Evolutionary conservation across 2,888 invertebrate genomes (phyloP).

Genomic region (Parasteatoda lunata): DNA sequence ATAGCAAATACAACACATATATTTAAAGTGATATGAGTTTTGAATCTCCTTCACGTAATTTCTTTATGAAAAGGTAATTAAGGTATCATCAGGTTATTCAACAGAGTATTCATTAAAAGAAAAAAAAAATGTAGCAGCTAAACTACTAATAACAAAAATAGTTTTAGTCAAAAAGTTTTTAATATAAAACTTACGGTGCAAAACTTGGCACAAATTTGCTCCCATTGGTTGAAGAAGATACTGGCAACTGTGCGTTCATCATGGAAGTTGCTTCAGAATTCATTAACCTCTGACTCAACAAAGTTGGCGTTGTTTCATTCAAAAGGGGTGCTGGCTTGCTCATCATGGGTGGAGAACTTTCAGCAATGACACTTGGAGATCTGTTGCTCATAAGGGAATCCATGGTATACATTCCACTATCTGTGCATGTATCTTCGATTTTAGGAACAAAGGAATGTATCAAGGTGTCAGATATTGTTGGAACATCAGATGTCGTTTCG

Average conservation of each 20-base stretch:
- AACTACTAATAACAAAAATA: too few relatives aligned
- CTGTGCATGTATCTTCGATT: conserved; percentile 38
- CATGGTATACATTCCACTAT: conserved; percentile 47
- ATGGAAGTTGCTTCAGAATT: neutral
- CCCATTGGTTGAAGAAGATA: too few relatives aligned
- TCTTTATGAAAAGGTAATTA: too few relatives aligned
- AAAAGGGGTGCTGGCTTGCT: conserved; percentile 17
- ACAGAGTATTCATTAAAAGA: too few relatives aligned
- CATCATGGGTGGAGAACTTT: conserved; percentile 4
- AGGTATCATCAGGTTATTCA: too few relatives aligned
- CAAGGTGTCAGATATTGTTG: conserved; percentile 13
- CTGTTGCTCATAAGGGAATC: conserved; percentile 27
- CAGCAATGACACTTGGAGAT: conserved; percentile 7
- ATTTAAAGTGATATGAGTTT: too few relatives aligned
- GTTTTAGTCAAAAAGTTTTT: too few relatives aligned
- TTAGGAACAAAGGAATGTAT: conserved; percentile 47
- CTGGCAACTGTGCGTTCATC: neutral
- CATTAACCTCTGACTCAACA: neutral
- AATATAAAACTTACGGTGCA: too few relatives aligned
- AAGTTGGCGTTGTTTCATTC: neutral
- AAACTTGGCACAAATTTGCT: too few relatives aligned
- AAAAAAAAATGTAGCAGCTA: too few relatives aligned
- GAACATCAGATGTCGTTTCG: conserved; percentile 51
- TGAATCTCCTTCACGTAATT: too few relatives aligned
- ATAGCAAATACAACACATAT: too few relatives aligned